These are phyloP conservation scores for Herminia tarsipennalis DNA, from an alignment of 2,888 invertebrate species.

Conservation along the genomic window DNA sequence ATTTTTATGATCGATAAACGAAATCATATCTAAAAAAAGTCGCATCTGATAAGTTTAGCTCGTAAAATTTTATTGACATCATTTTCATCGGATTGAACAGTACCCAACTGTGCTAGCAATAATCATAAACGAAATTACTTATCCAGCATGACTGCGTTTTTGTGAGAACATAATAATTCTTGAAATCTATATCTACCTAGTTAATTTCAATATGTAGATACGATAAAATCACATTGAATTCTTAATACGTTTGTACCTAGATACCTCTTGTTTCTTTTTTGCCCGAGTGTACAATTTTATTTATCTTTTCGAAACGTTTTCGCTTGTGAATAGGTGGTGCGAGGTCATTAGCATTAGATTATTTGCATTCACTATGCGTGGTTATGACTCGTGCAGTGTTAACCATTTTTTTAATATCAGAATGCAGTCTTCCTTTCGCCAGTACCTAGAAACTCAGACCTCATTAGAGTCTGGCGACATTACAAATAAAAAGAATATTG, in stretches of 20 bases:
- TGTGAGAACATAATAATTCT: background rate
- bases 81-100: slow-evolving; percentile 13
- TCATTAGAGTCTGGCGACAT: no score
- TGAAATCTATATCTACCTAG: background rate
- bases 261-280: background rate
- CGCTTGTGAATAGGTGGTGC: no score
- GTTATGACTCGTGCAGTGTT: no score
- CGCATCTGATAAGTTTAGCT: slow-evolving; percentile 12
- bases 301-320: no score
- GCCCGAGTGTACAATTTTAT: no score
- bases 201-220: background rate
- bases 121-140: slow-evolving; percentile 33
- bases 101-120: slow-evolving; percentile 14
- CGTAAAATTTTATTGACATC: slow-evolving; percentile 39
- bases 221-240: no score
- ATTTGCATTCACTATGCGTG: no score
- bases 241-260: background rate
- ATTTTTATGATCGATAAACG: slow-evolving; percentile 5
- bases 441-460: no score
- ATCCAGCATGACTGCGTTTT: slow-evolving; percentile 3
- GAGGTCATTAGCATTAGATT: no score
- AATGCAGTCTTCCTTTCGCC: no score
- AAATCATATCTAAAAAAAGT: slow-evolving; percentile 4
- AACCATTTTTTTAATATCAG: no score
- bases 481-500: no score